phyloP scores from a whole-genome alignment of 1,140 invertebrate genomes.

The Pseudomyrmex sp. region DNA sequence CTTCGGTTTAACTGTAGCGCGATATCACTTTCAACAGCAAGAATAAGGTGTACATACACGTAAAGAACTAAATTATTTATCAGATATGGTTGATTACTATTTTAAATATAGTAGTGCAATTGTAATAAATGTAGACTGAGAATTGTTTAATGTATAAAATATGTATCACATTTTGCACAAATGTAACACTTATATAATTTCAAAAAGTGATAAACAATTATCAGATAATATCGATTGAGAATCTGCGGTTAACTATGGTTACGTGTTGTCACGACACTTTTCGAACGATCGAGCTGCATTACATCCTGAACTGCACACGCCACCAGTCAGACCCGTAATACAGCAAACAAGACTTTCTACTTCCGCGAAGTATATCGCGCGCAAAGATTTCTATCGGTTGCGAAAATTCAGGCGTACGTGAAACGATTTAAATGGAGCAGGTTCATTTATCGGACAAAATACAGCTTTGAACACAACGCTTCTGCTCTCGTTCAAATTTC shows the following conservation, averaged over 20 bases:
- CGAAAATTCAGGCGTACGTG: conserved; percentile 62
- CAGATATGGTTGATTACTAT: no score
- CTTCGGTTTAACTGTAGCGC: background rate
- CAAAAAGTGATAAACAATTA: background rate
- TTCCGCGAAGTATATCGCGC: conserved; percentile 71
- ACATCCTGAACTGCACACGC: background rate
- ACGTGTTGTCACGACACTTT: background rate
- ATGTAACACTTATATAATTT: no score
- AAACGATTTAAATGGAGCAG: conserved; percentile 18
- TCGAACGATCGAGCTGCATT: background rate
- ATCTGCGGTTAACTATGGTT: background rate
- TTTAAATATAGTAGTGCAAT: no score
- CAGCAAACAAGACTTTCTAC: conserved; percentile 76
- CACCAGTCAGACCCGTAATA: conserved; percentile 38
- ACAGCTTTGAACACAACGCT: background rate
- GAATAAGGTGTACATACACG: no score
- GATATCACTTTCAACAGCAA: background rate
- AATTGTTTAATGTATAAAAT: background rate
- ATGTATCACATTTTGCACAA: background rate
- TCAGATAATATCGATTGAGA: conserved; percentile 8
- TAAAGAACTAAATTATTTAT: no score
- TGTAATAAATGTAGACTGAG: no score
- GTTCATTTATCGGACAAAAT: background rate
- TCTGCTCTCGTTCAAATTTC: conserved; percentile 2
- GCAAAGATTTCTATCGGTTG: conserved; percentile 77